Conservation (phyloP, 2,797 vertebrate species). For the Acanthopagrus latus region DNA sequence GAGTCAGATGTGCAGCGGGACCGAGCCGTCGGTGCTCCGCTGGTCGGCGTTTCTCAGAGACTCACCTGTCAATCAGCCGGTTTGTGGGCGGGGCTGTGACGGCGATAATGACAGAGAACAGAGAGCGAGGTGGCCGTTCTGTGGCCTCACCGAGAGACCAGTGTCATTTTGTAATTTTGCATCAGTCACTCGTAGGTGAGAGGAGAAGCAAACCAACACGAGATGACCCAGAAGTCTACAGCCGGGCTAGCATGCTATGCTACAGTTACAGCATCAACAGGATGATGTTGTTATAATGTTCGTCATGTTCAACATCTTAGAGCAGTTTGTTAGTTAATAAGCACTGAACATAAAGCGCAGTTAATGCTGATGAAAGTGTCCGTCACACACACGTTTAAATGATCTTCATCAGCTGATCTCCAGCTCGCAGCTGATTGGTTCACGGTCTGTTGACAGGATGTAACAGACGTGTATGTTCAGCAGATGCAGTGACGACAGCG, state of each 20-base stretch:
- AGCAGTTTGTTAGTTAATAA: background rate
- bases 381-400: too few relatives aligned
- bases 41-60: background rate
- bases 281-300: background rate
- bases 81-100: conserved; percentile 17
- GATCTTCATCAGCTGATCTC: too few relatives aligned
- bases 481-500: too few relatives aligned
- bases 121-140: conserved; percentile 6
- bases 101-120: conserved; percentile 24
- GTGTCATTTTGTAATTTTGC: conserved; percentile 16
- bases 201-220: background rate
- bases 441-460: too few relatives aligned
- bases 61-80: conserved; percentile 24
- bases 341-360: background rate
- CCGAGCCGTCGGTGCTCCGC: background rate
- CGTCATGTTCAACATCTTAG: background rate
- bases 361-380: too few relatives aligned
- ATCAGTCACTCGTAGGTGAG: background rate
- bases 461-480: too few relatives aligned
- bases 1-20: conserved; percentile 41
- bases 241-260: background rate
- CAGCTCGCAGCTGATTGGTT: too few relatives aligned
- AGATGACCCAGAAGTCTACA: background rate
- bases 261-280: too few relatives aligned
- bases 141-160: conserved; percentile 16